A percentile compares a stretch with the other conserved stretches of the same genome.
phyloP scores from a whole-genome alignment of 2,888 invertebrate genomes.

The Sicus ferrugineus region DNA sequence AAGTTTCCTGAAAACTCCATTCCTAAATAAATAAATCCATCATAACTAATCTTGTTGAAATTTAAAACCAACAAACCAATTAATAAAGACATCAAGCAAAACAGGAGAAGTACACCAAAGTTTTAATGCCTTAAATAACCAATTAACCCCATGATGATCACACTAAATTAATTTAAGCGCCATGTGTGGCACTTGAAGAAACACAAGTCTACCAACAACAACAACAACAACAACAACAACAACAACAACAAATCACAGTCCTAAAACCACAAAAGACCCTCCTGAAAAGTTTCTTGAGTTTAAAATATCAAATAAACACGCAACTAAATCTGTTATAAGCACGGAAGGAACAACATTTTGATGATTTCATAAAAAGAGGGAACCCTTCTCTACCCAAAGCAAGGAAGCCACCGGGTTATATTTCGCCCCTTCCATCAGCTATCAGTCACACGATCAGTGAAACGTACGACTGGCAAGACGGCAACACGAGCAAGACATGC shows the following conservation, averaged over 20 bases:
- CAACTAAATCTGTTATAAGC: conserved; percentile 16
- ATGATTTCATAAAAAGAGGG: conserved; percentile 22
- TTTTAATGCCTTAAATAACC: conserved; percentile 18
- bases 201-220: neutral
- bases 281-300: neutral
- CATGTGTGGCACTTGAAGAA: neutral
- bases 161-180: conserved; percentile 22
- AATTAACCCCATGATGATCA: conserved; percentile 21
- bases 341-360: conserved; percentile 6
- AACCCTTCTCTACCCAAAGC: neutral
- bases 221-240: neutral
- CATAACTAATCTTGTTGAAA: conserved; percentile 1
- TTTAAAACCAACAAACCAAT: conserved; percentile 23
- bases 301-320: neutral
- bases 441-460: conserved; percentile 32
- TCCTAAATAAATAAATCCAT: too few relatives aligned
- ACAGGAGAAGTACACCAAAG: neutral
- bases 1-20: too few relatives aligned
- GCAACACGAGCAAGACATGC: neutral
- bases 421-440: neutral
- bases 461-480: neutral
- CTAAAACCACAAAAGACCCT: neutral
- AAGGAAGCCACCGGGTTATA: neutral
- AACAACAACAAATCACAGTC: neutral
- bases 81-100: conserved; percentile 29